Evolutionary conservation across 2,888 invertebrate species (phyloP).

Genomic region (Pecten maximus): DNA sequence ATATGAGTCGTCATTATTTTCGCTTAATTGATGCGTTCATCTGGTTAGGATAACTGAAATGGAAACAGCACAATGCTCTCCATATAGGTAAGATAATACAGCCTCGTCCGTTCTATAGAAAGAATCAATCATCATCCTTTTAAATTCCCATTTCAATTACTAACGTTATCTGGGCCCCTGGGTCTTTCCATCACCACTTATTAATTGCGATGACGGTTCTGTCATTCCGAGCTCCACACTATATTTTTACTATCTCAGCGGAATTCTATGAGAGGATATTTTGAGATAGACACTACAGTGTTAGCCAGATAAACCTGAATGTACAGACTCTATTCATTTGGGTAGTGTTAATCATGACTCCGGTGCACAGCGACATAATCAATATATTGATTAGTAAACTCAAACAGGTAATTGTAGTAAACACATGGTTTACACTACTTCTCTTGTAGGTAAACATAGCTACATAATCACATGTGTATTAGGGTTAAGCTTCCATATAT

Average conservation of each 20-base stretch:
- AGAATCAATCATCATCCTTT: not conserved
- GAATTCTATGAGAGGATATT: not conserved
- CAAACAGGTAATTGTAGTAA: too few relatives aligned
- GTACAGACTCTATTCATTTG: not conserved
- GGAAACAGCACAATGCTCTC: not conserved
- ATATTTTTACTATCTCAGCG: not conserved
- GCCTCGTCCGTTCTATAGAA: not conserved
- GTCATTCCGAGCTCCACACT: not conserved
- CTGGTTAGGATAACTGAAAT: not conserved
- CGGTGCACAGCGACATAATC: not conserved
- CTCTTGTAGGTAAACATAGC: too few relatives aligned
- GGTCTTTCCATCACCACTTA: not conserved
- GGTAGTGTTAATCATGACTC: not conserved
- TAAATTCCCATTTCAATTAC: constrained; percentile 25
- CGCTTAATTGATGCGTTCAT: not conserved
- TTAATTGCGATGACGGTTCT: not conserved
- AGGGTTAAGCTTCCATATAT: too few relatives aligned
- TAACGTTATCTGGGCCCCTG: constrained; percentile 5
- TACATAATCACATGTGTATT: too few relatives aligned
- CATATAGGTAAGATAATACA: not conserved
- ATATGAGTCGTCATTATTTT: too few relatives aligned
- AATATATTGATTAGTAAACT: not conserved
- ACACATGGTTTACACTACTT: too few relatives aligned
- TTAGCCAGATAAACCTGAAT: not conserved
- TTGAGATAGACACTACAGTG: not conserved